These are phyloP conservation scores for Emys orbicularis DNA, from an alignment of 2,797 vertebrate genomes.

Conservation along the genomic window DNA sequence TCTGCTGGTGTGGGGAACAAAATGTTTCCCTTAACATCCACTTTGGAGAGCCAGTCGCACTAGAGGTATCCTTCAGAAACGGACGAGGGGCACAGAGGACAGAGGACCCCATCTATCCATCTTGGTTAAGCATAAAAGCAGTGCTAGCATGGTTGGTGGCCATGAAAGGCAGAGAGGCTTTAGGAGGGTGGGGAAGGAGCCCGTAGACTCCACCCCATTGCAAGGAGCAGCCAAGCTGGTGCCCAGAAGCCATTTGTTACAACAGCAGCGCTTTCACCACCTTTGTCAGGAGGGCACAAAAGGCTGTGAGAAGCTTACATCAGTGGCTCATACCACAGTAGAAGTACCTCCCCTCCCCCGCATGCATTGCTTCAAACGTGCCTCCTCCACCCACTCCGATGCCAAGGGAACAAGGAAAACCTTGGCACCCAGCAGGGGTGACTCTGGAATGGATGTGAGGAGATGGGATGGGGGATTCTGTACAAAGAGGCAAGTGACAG, in stretches of 20 bases:
- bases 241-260: slow-evolving; percentile 54
- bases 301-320: slow-evolving; percentile 59
- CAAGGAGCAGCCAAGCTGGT: slow-evolving; percentile 43
- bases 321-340: slow-evolving; percentile 12
- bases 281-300: slow-evolving; percentile 42
- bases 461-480: not conserved
- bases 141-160: slow-evolving; percentile 12
- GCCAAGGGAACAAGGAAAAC: not conserved
- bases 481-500: not conserved
- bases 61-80: slow-evolving; percentile 38
- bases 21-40: slow-evolving; percentile 39
- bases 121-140: slow-evolving; percentile 12
- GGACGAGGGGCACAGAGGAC: slow-evolving; percentile 1
- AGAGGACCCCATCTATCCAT: slow-evolving; percentile 42
- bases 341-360: slow-evolving; percentile 2
- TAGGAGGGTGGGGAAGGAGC: slow-evolving; percentile 27
- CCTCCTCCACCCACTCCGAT: not conserved
- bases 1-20: fast-evolving
- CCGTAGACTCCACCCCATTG: not conserved
- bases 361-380: slow-evolving; percentile 43
- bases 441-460: not conserved
- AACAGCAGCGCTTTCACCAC: slow-evolving; percentile 40
- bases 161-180: slow-evolving; percentile 48
- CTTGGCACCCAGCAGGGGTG: not conserved
- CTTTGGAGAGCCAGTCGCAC: not conserved